phyloP scores from a whole-genome alignment of 2,113 vertebrate genomes.

The Elaphurus davidianus region DNA sequence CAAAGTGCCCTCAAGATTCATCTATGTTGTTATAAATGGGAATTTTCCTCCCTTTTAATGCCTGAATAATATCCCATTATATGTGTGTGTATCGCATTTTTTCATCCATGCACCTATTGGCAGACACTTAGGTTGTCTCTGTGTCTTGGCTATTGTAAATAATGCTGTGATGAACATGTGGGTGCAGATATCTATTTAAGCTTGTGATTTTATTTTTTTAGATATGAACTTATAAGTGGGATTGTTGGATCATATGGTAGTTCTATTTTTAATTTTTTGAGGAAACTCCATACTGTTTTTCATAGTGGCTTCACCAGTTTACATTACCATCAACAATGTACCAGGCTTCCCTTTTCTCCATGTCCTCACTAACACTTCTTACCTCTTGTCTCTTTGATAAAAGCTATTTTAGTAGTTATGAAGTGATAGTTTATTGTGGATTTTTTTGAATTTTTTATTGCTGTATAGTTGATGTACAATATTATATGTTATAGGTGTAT shows the following conservation, averaged over 20 bases:
- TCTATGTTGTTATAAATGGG: background rate
- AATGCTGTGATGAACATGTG: background rate
- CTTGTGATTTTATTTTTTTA: background rate
- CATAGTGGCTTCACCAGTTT: background rate
- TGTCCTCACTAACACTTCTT: background rate
- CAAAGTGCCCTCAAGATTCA: background rate
- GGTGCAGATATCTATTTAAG: background rate
- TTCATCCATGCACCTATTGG: background rate
- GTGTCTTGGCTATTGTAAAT: background rate
- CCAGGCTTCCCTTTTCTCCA: background rate
- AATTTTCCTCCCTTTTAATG: background rate
- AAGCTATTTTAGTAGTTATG: background rate
- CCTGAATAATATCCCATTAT: background rate
- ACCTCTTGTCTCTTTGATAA: background rate
- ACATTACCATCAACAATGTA: background rate
- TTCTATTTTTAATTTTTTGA: background rate
- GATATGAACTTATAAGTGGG: background rate
- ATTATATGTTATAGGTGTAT: background rate
- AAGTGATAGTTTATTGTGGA: background rate
- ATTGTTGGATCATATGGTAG: background rate
- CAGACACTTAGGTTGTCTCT: background rate
- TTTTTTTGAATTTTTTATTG: background rate
- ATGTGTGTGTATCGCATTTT: background rate
- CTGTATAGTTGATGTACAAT: background rate
- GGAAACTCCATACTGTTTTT: background rate